phyloP scores from a whole-genome alignment of 2,113 vertebrate species.

The Asarcornis scutulata region DNA sequence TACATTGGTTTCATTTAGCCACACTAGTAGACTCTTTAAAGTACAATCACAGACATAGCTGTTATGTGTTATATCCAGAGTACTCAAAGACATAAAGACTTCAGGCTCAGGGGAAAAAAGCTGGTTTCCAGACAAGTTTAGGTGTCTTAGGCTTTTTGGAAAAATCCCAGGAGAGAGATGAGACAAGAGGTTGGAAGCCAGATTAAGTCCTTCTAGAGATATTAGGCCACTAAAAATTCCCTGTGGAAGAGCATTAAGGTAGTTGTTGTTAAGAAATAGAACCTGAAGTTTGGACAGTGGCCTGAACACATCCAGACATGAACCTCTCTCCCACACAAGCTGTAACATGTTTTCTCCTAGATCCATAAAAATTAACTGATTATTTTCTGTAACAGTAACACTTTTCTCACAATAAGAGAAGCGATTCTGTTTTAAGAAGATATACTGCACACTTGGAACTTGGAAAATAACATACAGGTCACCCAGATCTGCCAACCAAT shows the following conservation, averaged over 20 bases:
- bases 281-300: constrained; percentile 72
- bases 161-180: constrained; percentile 75
- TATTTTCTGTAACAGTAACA: background rate
- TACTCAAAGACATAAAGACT: constrained; percentile 72
- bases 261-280: constrained; percentile 81
- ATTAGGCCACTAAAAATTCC: constrained; percentile 80
- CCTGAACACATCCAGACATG: constrained; percentile 84
- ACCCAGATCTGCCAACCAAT: constrained; percentile 76
- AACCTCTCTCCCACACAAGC: constrained; percentile 76
- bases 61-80: constrained; percentile 80
- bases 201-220: constrained; percentile 78
- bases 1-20: constrained; percentile 82
- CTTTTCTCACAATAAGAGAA: constrained; percentile 75
- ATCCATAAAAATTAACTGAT: constrained; percentile 78
- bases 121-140: constrained; percentile 83
- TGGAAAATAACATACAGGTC: constrained; percentile 73
- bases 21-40: constrained; percentile 77
- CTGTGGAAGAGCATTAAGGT: constrained; percentile 79
- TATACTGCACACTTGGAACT: constrained; percentile 51
- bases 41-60: constrained; percentile 84
- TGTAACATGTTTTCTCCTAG: constrained; percentile 84
- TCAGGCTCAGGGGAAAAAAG: constrained; percentile 82
- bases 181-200: constrained; percentile 83
- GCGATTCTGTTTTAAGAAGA: constrained; percentile 79
- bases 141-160: constrained; percentile 75